Evolutionary conservation across 53 echinoderm and acorn worm genomes (phyloP), one percentile per base, ranked within the genome.

Genomic region (Paracentrotus lividus): DNA sequence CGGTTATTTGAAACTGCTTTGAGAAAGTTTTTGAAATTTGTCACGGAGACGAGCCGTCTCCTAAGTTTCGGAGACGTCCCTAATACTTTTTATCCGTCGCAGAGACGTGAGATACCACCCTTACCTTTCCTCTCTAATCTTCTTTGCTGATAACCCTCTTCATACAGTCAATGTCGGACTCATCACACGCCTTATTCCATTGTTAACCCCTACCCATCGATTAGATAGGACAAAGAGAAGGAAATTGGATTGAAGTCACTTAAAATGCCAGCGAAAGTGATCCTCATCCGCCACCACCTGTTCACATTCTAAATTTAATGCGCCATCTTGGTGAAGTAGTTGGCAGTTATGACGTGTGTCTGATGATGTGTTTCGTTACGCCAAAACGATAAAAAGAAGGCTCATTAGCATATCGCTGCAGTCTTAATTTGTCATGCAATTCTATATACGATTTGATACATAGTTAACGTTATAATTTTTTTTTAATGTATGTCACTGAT

Each of bases 161-260:
- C 47, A 45, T 45, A 12, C 44, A 81, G 49, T 72, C 20, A 87
- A 87, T 29, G 84, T 56, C 23, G 34, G 57, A 34, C 0, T 45
- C n/a, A 45, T 81, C 47, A 81, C 47, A 81, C 45, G 81, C 16
- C 81, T 81, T n/a, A 81, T 81, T 42, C 47, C 81, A 81, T 81
- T 81, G 81, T 81, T 26, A 44, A 47, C 44, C 47, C 36, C 61
- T 69, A 27, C 27, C 18, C 75, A 91, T 91, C 91, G 91, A 91
- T 91, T 91, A 51, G 75, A 45, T n/a, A 23, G 36, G 33, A 91
- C 76, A 91, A 91, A 91, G 75, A 53, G 51, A 23, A 75, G 91
- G 91, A 91, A 91, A 91, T 91, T 91, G 91, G 91, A 91, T 91
- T 69, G 91, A 49, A 72, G 54, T 91, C 91, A 45, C 72, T 72